A percentile compares a stretch with the other conserved stretches of the same genome.
These are phyloP conservation scores for Lycocorax pyrrhopterus DNA, from an alignment of 2,113 vertebrate species.

Conservation along the genomic window DNA sequence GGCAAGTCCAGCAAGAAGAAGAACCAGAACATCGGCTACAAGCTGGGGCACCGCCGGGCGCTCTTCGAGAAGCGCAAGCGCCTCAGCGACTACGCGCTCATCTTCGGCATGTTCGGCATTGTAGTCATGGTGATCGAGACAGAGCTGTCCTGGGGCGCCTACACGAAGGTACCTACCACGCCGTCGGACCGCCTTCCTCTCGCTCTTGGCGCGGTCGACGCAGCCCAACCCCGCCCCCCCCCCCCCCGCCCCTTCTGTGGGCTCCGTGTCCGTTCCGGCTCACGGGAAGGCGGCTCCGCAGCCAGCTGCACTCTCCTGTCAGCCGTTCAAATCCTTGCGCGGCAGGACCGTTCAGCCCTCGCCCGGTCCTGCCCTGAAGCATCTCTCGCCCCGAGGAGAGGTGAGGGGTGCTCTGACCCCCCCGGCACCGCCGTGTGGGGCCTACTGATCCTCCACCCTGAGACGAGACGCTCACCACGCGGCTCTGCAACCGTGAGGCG, in stretches of 20 bases:
- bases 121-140: conserved; percentile 98
- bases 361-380: background rate
- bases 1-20: conserved; percentile 90
- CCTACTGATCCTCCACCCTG: background rate
- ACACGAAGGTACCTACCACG: conserved; percentile 84
- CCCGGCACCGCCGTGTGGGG: background rate
- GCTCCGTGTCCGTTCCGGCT: background rate
- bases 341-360: background rate
- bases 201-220: background rate
- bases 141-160: conserved; percentile 94
- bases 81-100: conserved; percentile 88
- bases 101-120: conserved; percentile 89
- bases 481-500: background rate
- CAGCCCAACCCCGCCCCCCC: background rate
- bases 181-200: background rate
- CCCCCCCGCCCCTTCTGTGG: background rate
- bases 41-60: conserved; percentile 90
- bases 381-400: background rate
- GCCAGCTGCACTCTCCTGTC: background rate
- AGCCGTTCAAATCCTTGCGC: background rate
- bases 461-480: background rate
- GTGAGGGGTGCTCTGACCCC: background rate
- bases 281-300: background rate
- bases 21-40: conserved; percentile 91
- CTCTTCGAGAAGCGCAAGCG: conserved; percentile 94